A percentile compares a stretch with the other conserved stretches of the same genome.
Evolutionary conservation across 1,140 invertebrate species (phyloP).

Genomic region (Drosophila lacertosa): DNA sequence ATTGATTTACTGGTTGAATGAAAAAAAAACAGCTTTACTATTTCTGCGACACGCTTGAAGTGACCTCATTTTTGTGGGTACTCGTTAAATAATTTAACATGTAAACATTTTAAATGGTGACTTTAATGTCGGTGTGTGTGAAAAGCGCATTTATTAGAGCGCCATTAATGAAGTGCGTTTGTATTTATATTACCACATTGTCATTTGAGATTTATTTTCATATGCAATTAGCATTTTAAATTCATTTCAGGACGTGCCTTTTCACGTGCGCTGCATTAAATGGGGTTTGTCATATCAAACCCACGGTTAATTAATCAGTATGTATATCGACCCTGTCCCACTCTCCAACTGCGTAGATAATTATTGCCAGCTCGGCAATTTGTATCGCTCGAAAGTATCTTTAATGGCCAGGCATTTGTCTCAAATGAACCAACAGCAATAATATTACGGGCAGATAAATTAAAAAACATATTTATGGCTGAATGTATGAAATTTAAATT

Average conservation of each 20-base stretch:
- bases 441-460: background rate
- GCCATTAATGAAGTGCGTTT: constrained; percentile 65
- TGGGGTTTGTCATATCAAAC: constrained; percentile 14
- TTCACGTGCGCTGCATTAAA: constrained; percentile 40
- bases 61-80: constrained; percentile 51
- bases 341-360: background rate
- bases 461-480: background rate
- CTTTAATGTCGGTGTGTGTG: constrained; percentile 13
- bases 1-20: background rate
- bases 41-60: constrained; percentile 19
- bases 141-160: constrained; percentile 33
- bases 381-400: background rate
- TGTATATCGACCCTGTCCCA: constrained; percentile 12
- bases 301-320: constrained; percentile 31
- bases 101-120: constrained; percentile 19
- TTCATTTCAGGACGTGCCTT: constrained; percentile 43
- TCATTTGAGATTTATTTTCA: constrained; percentile 70
- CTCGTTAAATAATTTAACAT: constrained; percentile 56
- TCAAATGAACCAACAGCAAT: background rate
- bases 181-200: constrained; percentile 36
- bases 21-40: background rate
- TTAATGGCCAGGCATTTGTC: background rate
- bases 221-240: constrained; percentile 78
- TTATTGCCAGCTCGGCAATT: background rate
- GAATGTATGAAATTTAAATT: background rate